Percentiles rank a stretch among this genome's conserved stretches.
Conservation (phyloP, 1,140 invertebrate genomes). For the Archivesica marissinica region DNA sequence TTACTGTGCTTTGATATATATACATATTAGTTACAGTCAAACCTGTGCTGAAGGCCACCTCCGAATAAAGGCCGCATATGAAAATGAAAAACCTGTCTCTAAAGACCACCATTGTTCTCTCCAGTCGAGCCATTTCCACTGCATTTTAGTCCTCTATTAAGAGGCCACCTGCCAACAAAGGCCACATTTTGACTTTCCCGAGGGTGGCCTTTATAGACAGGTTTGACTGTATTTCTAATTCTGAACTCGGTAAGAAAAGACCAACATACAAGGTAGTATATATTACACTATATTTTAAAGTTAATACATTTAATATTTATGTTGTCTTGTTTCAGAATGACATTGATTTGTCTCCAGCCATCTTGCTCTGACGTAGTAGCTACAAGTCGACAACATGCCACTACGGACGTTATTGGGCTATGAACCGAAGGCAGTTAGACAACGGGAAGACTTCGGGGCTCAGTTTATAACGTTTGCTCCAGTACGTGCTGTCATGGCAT, state of each 20-base stretch:
- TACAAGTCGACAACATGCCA: conserved; percentile 29
- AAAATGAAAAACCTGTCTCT: no score
- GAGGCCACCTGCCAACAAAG: no score
- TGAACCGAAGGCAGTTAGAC: conserved; percentile 19
- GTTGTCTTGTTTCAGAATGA: conserved; percentile 20
- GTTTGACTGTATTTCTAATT: background rate
- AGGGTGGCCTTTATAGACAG: background rate
- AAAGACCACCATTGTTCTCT: no score
- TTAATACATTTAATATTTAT: background rate
- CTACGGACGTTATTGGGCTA: conserved; percentile 50
- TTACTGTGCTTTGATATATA: no score
- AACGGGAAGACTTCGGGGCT: conserved; percentile 18
- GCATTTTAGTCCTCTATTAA: no score
- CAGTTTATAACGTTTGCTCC: conserved; percentile 26
- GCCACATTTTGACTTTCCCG: no score
- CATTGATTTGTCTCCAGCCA: no score
- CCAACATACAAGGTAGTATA: background rate
- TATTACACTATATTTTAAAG: background rate
- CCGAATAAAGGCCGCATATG: no score
- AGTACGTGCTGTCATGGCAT: conserved; percentile 36
- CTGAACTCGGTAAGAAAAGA: background rate
- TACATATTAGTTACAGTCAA: no score
- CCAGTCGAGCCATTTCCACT: no score
- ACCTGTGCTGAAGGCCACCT: no score
- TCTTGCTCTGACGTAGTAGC: no score